These are phyloP conservation scores for Lordiphosa andalusiaca DNA, from an alignment of 2,888 invertebrate genomes.

Conservation along the genomic window DNA sequence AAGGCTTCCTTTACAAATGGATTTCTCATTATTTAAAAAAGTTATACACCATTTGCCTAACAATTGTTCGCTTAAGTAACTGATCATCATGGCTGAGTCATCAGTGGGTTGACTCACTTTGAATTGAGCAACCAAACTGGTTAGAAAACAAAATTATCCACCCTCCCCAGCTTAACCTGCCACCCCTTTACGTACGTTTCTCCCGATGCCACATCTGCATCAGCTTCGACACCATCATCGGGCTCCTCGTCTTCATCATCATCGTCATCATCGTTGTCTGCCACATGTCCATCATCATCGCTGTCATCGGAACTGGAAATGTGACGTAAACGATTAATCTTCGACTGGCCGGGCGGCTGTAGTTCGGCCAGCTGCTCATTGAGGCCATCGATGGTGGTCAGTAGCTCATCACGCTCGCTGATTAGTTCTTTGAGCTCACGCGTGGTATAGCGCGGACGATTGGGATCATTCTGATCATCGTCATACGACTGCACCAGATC, in stretches of 20 bases:
- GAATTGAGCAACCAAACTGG: no score
- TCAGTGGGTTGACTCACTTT: no score
- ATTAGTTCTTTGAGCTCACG: constrained; percentile 79
- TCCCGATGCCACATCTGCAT: constrained; percentile 38
- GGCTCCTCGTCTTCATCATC: constrained; percentile 51
- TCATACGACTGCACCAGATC: constrained; percentile 84
- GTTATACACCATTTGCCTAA: no score
- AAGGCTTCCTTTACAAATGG: no score
- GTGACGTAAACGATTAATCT: constrained; percentile 44
- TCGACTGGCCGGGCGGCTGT: constrained; percentile 78
- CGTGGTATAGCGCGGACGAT: constrained; percentile 89
- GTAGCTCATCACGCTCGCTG: constrained; percentile 94
- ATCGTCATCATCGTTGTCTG: constrained; percentile 53
- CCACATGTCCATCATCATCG: constrained; percentile 73
- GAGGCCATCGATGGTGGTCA: constrained; percentile 94
- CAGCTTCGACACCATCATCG: constrained; percentile 55
- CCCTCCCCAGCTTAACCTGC: no score
- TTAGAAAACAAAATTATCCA: no score
- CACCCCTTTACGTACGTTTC: constrained; percentile 63
- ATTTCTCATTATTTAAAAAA: no score
- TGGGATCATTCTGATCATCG: constrained; percentile 84
- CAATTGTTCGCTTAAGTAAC: no score
- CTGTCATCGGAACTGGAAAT: constrained; percentile 73
- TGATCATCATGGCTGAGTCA: no score
- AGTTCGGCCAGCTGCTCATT: constrained; percentile 92